phyloP scores from a whole-genome alignment of 1,140 invertebrate species.

The Scylla paramamosain region DNA sequence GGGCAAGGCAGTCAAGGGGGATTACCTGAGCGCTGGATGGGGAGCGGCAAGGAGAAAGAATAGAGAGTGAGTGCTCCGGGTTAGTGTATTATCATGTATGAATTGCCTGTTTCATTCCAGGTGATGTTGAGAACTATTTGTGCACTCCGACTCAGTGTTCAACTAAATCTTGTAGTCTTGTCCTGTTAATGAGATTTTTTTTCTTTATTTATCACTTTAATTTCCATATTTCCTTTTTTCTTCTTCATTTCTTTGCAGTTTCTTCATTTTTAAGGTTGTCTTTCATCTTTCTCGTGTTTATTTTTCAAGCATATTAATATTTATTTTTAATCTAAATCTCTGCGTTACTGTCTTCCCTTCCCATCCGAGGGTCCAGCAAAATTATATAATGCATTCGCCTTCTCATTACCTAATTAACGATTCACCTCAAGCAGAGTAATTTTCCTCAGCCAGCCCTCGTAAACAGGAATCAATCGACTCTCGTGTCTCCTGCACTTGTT shows the following conservation, averaged over 20 bases:
- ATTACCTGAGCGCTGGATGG: neutral
- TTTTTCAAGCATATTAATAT: too few relatives aligned
- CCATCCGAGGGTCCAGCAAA: neutral
- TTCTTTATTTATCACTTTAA: neutral
- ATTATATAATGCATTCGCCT: slow-evolving; percentile 14
- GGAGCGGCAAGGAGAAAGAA: slow-evolving; percentile 17
- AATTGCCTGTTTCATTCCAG: neutral
- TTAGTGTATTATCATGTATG: slow-evolving; percentile 4
- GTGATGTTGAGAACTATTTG: neutral
- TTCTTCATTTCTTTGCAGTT: neutral
- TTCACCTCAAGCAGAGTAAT: slow-evolving; percentile 18
- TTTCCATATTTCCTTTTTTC: neutral
- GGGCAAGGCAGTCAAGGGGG: neutral
- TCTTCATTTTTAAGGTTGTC: too few relatives aligned
- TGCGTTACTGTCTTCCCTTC: neutral
- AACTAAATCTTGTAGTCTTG: too few relatives aligned
- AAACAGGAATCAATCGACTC: slow-evolving; percentile 22
- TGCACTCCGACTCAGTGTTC: neutral
- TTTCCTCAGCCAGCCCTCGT: neutral
- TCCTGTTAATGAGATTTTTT: neutral
- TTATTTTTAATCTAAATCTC: neutral
- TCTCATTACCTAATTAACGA: slow-evolving; percentile 15
- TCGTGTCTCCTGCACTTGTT: neutral
- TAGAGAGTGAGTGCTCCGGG: neutral
- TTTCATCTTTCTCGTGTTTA: neutral